Base-by-base conservation (phyloP, 2,888 invertebrate species). In the Macaria liturata region DNA sequence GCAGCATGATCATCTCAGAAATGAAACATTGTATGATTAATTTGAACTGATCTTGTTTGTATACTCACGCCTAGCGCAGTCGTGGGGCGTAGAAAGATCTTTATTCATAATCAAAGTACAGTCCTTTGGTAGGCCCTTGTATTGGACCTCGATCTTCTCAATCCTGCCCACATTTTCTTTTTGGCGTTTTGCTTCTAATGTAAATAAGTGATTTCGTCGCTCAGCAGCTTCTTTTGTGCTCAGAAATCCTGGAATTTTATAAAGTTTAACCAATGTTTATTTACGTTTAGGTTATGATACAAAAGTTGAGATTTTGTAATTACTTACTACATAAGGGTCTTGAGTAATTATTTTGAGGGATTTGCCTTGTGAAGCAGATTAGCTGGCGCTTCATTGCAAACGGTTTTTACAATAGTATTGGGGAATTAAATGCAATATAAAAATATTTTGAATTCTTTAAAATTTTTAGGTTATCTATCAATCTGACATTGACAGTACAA, bases 131-230 rank as follows among this genome's bases (percentile, higher is more conserved):
- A 94, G 77, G 0, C 97, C 97, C 67, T 94, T 92, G 78, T 96
- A 97, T 59, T 94, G 93, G 0, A 99, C 96, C 84, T 96, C 94
- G 55, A 99, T 97, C 91, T 99, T 99, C 76, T 98, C 97, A 59
- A 99, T 93, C 75, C 98, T 93, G 0, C 97, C 97, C 7, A 98
- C 92, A 9, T 93, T 88, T 39, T 95, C 94, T 46, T 85, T 79
- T 80, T 98, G 98, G 0, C 95, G 93, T 64, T 94, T 93, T 75
- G 95, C 94, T 80, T 99, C 98, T 45, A 94, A 80, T 3, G 94
- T 90, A 78, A 98, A 99, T 9, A 98, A 77, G 51, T 95, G 93
- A 83, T 94, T 94, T 55, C 95, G 94, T 32, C 93, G 88, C 54
- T 92, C 88, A 53, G 90, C 84, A 9, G 92, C 91, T 57, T 93